These are phyloP conservation scores for Trogon melanurus DNA, from an alignment of 2,113 vertebrate species.

Conservation along the genomic window DNA sequence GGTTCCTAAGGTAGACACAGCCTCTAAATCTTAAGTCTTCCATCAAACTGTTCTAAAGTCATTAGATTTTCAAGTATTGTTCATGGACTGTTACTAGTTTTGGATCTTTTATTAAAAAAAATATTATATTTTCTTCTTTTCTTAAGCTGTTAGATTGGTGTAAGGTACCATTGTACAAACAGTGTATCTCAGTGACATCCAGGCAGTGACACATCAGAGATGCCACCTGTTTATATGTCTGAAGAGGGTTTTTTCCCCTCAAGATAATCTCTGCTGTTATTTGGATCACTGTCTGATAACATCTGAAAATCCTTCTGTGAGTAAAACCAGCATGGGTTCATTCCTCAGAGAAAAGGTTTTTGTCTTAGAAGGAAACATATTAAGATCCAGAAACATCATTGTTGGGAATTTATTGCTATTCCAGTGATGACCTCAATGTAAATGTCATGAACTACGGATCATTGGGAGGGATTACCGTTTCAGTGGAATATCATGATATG, in stretches of 20 bases:
- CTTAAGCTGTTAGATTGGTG: background rate
- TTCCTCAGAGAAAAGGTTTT: background rate
- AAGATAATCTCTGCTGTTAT: background rate
- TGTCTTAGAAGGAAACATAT: background rate
- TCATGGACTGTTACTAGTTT: background rate
- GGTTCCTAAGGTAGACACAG: background rate
- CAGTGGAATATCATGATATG: background rate
- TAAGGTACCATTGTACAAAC: background rate
- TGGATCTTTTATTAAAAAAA: background rate
- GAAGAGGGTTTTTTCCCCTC: background rate
- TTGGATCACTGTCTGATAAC: background rate
- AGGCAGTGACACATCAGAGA: background rate
- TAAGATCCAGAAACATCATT: background rate
- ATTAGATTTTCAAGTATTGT: background rate
- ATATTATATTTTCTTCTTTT: background rate
- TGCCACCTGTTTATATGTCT: background rate
- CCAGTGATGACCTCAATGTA: background rate
- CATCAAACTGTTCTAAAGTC: background rate
- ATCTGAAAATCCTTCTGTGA: background rate
- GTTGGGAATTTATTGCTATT: background rate
- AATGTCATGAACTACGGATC: background rate
- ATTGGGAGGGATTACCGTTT: background rate
- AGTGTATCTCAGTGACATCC: background rate
- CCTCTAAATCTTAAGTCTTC: background rate
- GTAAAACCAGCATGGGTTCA: background rate